Conservation (phyloP, 1,140 invertebrate genomes). For the Phenacoccus solenopsis region DNA sequence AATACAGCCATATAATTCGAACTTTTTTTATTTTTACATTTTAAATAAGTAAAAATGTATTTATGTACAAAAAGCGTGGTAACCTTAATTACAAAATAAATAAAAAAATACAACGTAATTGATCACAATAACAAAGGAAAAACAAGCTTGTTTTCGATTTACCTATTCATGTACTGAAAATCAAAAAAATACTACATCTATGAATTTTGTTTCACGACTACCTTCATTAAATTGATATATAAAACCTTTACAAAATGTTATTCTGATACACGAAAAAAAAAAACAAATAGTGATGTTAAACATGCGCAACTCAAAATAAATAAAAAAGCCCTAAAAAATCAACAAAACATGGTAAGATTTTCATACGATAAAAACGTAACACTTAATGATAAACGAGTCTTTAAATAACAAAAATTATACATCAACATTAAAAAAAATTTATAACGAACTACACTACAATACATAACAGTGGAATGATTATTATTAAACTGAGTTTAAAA, state of each 20-base stretch:
- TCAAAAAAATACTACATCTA: background rate
- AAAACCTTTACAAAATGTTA: background rate
- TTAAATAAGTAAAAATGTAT: conserved; percentile 14
- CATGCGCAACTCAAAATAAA: background rate
- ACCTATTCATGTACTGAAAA: background rate
- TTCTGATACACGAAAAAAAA: background rate
- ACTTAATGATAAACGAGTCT: background rate
- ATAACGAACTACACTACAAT: background rate
- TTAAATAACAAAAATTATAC: background rate
- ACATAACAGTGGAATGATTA: background rate
- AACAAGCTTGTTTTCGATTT: background rate
- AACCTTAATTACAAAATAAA: conserved; percentile 10
- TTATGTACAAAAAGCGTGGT: conserved; percentile 15
- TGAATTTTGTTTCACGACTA: background rate
- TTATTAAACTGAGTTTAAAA: background rate
- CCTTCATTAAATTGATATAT: background rate
- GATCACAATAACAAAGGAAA: conserved; percentile 9
- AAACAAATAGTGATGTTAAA: background rate
- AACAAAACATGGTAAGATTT: conserved; percentile 3
- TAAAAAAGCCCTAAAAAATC: background rate
- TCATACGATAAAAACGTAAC: background rate
- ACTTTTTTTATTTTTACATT: conserved; percentile 10
- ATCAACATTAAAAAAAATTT: background rate
- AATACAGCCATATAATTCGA: background rate
- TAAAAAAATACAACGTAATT: conserved; percentile 5